phyloP scores from a whole-genome alignment of 2,888 invertebrate genomes.

The Mythimna loreyi region DNA sequence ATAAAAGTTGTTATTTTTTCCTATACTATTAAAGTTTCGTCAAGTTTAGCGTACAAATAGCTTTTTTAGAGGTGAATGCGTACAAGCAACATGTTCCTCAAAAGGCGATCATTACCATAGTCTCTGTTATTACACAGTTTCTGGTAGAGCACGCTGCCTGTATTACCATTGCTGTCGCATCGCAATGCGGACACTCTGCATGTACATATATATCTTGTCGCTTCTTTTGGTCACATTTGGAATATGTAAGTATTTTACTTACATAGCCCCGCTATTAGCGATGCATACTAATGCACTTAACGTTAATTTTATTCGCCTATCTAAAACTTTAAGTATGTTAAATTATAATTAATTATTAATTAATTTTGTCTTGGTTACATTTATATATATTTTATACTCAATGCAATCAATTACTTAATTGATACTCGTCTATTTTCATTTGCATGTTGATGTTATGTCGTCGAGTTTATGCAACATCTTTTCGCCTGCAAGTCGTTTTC shows the following conservation, averaged over 20 bases:
- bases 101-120: conserved; percentile 10
- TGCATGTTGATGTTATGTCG: not conserved
- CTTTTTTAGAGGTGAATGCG: too few relatives aligned
- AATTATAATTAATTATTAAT: not conserved
- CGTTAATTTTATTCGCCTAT: conserved; percentile 1
- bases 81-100: not conserved
- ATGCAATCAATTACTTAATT: conserved; percentile 2
- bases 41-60: not conserved
- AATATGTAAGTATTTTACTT: conserved; percentile 4
- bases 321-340: not conserved
- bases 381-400: too few relatives aligned
- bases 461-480: conserved; percentile 19
- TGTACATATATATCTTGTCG: not conserved
- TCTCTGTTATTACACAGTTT: not conserved
- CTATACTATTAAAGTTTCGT: not conserved
- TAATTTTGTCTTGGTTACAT: not conserved
- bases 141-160: not conserved
- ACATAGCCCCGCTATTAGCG: not conserved
- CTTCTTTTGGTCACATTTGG: conserved; percentile 1
- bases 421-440: not conserved
- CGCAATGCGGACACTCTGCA: conserved; percentile 24
- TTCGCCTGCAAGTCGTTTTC: not conserved
- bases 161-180: conserved; percentile 16
- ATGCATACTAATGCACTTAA: conserved; percentile 2
- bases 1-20: not conserved